Evolutionary conservation across 2,797 vertebrate species (phyloP).

Genomic region (Cichlasoma orientale): DNA sequence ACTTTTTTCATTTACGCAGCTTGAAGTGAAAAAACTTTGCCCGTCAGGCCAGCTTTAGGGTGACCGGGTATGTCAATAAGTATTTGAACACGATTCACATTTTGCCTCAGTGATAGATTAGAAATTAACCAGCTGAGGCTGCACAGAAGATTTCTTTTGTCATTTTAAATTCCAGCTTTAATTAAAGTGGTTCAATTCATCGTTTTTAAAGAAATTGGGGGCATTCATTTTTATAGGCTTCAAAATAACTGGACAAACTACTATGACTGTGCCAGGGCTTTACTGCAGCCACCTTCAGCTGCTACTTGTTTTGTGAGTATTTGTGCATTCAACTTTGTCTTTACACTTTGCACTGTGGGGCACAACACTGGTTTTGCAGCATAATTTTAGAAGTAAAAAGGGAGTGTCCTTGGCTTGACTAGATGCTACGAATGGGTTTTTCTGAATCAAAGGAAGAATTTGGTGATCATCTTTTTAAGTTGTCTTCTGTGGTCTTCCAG

Average conservation of each 20-base stretch:
- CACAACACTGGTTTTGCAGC: neutral
- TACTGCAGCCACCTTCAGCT: neutral
- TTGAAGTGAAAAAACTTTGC: neutral
- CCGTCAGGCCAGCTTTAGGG: neutral
- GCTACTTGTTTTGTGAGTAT: neutral
- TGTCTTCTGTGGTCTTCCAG: neutral
- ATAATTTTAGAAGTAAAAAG: neutral
- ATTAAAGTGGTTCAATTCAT: neutral
- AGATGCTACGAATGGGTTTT: neutral
- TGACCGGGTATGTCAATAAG: neutral
- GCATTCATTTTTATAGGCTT: neutral
- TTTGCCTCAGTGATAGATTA: neutral
- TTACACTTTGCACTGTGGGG: neutral
- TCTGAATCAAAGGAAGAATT: neutral
- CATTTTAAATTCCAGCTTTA: neutral
- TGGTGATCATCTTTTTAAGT: neutral
- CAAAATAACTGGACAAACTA: too few relatives aligned
- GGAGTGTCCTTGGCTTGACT: neutral
- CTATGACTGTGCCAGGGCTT: neutral
- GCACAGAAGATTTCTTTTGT: neutral
- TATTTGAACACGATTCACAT: fast-evolving
- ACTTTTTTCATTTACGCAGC: neutral
- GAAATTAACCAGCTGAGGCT: neutral
- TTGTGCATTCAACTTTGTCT: neutral
- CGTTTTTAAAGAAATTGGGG: neutral